phyloP scores from a whole-genome alignment of 2,888 invertebrate genomes.

The Limnephilus auricula region DNA sequence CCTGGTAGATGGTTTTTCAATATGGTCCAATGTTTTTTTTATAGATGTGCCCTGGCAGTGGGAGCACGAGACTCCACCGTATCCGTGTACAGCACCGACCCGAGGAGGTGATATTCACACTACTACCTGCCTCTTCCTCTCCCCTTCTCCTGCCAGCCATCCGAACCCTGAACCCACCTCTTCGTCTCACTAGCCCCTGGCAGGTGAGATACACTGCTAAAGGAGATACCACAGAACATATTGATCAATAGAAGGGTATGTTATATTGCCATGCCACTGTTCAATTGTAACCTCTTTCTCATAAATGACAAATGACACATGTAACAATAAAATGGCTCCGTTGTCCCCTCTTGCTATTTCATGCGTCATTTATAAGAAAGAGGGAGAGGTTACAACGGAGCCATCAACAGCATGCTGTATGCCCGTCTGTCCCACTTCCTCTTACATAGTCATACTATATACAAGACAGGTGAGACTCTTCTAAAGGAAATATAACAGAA shows the following conservation, averaged over 20 bases:
- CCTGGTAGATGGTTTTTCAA: not conserved
- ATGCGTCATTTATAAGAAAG: not conserved
- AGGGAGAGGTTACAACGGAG: not conserved
- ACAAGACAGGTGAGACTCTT: too few species aligned
- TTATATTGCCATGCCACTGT: not conserved
- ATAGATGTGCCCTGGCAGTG: slow-evolving; percentile 88
- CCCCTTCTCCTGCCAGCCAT: slow-evolving; percentile 62
- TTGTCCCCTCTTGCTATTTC: not conserved
- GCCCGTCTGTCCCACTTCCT: too few species aligned
- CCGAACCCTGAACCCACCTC: slow-evolving; percentile 44
- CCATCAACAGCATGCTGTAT: too few species aligned
- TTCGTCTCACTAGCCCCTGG: not conserved
- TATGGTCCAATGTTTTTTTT: not conserved
- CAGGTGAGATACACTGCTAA: not conserved
- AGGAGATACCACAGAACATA: not conserved
- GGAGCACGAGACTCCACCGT: slow-evolving; percentile 92
- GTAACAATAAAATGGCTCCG: not conserved
- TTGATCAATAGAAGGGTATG: not conserved
- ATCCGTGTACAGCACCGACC: slow-evolving; percentile 86
- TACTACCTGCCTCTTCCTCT: slow-evolving; percentile 72
- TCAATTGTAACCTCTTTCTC: not conserved
- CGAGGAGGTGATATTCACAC: slow-evolving; percentile 83
- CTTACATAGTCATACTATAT: too few species aligned
- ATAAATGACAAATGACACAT: too few species aligned
- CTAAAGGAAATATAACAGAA: too few species aligned